Conservation (phyloP, 2,888 invertebrate genomes). For the Lordiphosa andalusiaca region DNA sequence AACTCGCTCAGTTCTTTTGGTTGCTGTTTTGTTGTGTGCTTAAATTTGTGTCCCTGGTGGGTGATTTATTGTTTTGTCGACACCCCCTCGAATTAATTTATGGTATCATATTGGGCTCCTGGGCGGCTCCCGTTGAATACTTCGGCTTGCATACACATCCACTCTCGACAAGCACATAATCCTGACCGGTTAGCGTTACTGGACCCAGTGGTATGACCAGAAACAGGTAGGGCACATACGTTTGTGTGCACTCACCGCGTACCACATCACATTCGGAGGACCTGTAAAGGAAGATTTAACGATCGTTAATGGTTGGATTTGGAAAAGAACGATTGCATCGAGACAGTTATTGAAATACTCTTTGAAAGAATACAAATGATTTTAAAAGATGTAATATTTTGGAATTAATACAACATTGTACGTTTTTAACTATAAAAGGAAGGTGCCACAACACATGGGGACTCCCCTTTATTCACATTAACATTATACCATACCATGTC, state of each 20-base stretch:
- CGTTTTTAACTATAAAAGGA: no score
- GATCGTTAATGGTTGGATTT: no score
- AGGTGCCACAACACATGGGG: no score
- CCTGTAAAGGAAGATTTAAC: slow-evolving; percentile 81
- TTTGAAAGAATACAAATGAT: no score
- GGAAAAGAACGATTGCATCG: background rate
- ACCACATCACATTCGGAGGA: slow-evolving; percentile 93
- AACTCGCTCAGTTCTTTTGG: slow-evolving; percentile 75
- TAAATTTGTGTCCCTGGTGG: slow-evolving; percentile 50
- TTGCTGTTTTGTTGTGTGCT: slow-evolving; percentile 45
- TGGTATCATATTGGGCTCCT: slow-evolving; percentile 81
- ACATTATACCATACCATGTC: no score
- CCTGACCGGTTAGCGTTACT: slow-evolving; percentile 94
- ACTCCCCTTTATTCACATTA: no score
- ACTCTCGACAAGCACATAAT: slow-evolving; percentile 96
- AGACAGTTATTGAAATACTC: no score
- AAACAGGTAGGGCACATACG: slow-evolving; percentile 92
- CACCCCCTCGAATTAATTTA: slow-evolving; percentile 54
- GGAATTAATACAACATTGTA: no score
- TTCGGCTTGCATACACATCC: slow-evolving; percentile 93
- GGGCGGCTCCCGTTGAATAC: slow-evolving; percentile 80
- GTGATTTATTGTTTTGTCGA: slow-evolving; percentile 17
- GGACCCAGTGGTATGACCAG: slow-evolving; percentile 94
- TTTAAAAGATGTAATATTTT: no score
- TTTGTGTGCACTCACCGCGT: slow-evolving; percentile 94